Conservation (phyloP, 2,113 vertebrate species). For the Nipponia nippon region DNA sequence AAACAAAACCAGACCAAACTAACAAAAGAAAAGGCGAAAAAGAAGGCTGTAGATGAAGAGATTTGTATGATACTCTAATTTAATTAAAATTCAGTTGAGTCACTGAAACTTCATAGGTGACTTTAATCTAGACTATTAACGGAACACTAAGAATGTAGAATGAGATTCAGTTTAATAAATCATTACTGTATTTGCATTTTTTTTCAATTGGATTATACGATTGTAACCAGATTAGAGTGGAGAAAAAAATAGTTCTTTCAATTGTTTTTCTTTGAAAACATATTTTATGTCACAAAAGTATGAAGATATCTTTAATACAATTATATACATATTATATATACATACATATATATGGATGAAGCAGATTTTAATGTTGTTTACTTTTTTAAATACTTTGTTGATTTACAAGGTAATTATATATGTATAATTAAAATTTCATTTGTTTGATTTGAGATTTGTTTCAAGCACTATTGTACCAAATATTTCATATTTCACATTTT, state of each 20-base stretch:
- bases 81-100: constrained; percentile 77
- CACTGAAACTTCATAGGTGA: constrained; percentile 74
- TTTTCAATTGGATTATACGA: constrained; percentile 75
- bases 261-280: constrained; percentile 80
- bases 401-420: constrained; percentile 82
- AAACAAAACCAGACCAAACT: constrained; percentile 54
- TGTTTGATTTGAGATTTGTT: constrained; percentile 83
- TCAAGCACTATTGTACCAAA: constrained; percentile 86
- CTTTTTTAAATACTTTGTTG: constrained; percentile 85
- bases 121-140: constrained; percentile 82
- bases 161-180: constrained; percentile 79
- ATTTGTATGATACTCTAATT: constrained; percentile 78
- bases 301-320: constrained; percentile 83
- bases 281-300: constrained; percentile 85
- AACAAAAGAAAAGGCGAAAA: constrained; percentile 25
- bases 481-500: constrained; percentile 86
- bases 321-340: constrained; percentile 84
- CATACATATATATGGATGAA: constrained; percentile 83
- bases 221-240: constrained; percentile 83
- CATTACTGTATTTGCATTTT: constrained; percentile 78
- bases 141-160: constrained; percentile 75
- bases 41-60: constrained; percentile 71
- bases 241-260: constrained; percentile 78
- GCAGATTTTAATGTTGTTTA: constrained; percentile 88
- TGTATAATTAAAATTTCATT: constrained; percentile 81